Evolutionary conservation across 2,888 invertebrate genomes (phyloP), one percentile per base, ranked within the genome.

Genomic region (Encarsia formosa): DNA sequence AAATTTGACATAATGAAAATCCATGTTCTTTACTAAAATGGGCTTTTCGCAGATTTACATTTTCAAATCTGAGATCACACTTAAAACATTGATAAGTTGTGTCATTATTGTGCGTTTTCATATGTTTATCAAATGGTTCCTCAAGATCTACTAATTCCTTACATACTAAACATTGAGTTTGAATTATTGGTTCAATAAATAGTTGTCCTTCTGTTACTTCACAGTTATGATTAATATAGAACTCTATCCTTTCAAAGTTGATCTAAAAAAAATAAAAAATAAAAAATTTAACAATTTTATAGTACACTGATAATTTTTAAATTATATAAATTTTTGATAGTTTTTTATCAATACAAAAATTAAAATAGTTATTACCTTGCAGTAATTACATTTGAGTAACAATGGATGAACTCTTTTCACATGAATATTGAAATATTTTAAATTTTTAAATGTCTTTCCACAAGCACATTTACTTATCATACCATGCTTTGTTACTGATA

Each of bases 121-220:
- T 57, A 18, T 70, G 70, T 0, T 56, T 39, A 18, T 70, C 66
- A 41, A 68, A 67, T 26, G 59, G 52, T 8, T 52, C 56, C 8
- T 39, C 51, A 29, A 52, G 39, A 16, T 53, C 58, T 3, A 63
- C 4, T 4, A 46, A 20, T 2, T 13, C 22, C 3, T 53, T 45
- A 29, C 68, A 68, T 32, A 46, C 15, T 4, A 43, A 44, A 52
- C 68, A 68, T 1, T 29, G 15, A 3, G 61, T 23, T 15, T 61
- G 48, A 23, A 60, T 40, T 2, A 58, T 54, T 45, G 53, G 49
- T 41, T 59, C 54, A 39, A 49, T 31, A 8, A 61, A 57, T 24
- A 35, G 4, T 1, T 56, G 41, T 16, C 58, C 57, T 11, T 55
- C 38, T 2, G 24, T 24, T 18, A 57, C 42, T 6, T 43, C 35